Evolutionary conservation across 2,797 vertebrate genomes (phyloP).

Genomic region (Pseudopleuronectes americanus): DNA sequence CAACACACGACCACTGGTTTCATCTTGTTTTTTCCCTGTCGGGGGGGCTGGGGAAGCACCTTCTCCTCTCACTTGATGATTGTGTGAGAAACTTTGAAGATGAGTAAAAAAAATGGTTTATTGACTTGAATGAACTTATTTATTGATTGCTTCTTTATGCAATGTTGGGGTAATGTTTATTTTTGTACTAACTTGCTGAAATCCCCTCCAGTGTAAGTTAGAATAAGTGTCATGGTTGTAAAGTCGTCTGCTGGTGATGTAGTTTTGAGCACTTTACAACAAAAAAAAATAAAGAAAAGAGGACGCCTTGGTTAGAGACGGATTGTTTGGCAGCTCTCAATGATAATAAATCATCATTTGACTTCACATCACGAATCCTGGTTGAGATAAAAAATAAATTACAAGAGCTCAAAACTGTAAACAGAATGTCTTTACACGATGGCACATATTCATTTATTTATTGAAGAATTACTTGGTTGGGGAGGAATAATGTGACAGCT

Average conservation of each 20-base stretch:
- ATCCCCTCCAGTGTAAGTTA: constrained; percentile 78
- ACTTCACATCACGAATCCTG: constrained; percentile 37
- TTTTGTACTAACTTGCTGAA: constrained; percentile 85
- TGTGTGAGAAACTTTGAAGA: constrained; percentile 77
- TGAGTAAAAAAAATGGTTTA: constrained; percentile 57
- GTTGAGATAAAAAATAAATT: constrained; percentile 23
- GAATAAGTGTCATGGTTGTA: constrained; percentile 71
- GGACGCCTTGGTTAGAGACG: constrained; percentile 5
- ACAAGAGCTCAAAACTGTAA: constrained; percentile 69
- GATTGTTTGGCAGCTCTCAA: constrained; percentile 57
- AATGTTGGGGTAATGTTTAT: constrained; percentile 87
- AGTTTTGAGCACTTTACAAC: constrained; percentile 69
- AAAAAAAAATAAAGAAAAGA: not conserved
- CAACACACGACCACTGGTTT: constrained; percentile 49
- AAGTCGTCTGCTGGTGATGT: constrained; percentile 53
- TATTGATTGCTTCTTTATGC: constrained; percentile 86
- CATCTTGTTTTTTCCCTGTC: constrained; percentile 43
- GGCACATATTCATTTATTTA: constrained; percentile 84
- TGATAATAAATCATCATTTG: constrained; percentile 35
- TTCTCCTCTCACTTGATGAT: constrained; percentile 75
- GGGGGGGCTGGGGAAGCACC: constrained; percentile 42
- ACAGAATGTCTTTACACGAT: constrained; percentile 70
- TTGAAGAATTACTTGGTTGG: constrained; percentile 78
- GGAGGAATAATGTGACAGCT: constrained; percentile 72
- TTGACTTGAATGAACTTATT: constrained; percentile 85